Base-by-base conservation (phyloP, 2,113 vertebrate genomes). In the Delphinus delphis region DNA sequence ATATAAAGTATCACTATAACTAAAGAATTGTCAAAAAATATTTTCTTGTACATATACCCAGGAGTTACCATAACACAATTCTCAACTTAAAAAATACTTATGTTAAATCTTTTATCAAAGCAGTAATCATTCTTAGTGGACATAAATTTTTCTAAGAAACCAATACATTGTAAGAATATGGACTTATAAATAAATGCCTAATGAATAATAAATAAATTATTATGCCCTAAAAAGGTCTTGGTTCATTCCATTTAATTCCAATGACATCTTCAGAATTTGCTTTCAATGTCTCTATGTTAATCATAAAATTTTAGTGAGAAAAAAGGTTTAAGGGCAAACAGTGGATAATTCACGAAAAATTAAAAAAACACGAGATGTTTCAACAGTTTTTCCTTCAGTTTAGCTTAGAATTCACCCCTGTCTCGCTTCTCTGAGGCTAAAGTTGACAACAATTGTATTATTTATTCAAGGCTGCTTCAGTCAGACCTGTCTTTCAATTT, bases 361-460 rank as follows among this genome's bases (percentile, higher is more conserved):
- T 20, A 55, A 20, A 21, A 58, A 58, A 13, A 38, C 8, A 76
- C 25, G 93, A 81, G 28, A 76, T 0, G 55, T 71, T 90, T 90
- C 26, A 95, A 92, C 18, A 62, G 80, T 50, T 13, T 77, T 95
- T 79, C 67, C 28, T 95, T 93, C 36, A 41, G 20, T 65, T 94
- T 97, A 68, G 90, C 70, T 97, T 90, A 90, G n/a, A 62, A 90
- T 55, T 90, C 6, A 26, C 67, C 21, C 83, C 28, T 31, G 5
- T 77, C 63, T 89, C 12, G 91, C 47, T 97, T 82, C 44, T 96
- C 26, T 71, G 73, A 90, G 70, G 28, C n/a, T 95, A 88, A 97
- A 95, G 60, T 95, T 97, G 88, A 97, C 31, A 97, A 89, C 7
- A 97, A 62, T 96, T 96, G 70, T 85, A 44, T 95, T 93, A 91